Percentiles rank a stretch among this genome's conserved stretches.
These are phyloP conservation scores for Ceratosolen fusciceps DNA, from an alignment of 1,140 invertebrate species.

Conservation along the genomic window DNA sequence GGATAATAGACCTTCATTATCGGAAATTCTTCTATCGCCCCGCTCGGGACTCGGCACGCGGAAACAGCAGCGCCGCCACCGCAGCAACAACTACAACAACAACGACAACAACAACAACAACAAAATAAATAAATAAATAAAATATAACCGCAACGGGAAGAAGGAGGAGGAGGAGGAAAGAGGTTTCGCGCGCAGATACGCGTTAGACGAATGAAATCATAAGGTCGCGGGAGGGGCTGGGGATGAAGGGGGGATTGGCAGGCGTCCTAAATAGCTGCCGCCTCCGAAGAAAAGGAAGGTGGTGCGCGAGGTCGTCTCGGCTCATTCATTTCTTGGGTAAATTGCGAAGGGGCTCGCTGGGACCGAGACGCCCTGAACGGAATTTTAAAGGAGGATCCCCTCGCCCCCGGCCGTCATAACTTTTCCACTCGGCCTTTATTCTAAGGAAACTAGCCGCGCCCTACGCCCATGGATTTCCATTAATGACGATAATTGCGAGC, in stretches of 20 bases:
- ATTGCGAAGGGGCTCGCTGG: conserved; percentile 59
- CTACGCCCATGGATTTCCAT: conserved; percentile 38
- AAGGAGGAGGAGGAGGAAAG: background rate
- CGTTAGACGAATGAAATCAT: too few relatives aligned
- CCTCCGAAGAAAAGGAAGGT: too few relatives aligned
- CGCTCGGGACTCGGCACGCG: background rate
- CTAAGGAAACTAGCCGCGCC: background rate
- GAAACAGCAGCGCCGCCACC: background rate
- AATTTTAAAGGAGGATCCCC: conserved; percentile 55
- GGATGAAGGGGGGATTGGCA: background rate
- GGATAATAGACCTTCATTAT: background rate
- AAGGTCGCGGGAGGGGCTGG: background rate
- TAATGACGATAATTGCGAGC: conserved; percentile 40
- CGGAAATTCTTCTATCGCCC: background rate
- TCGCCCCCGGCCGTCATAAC: conserved; percentile 43
- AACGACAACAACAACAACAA: too few relatives aligned
- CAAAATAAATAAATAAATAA: too few relatives aligned
- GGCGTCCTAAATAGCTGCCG: background rate
- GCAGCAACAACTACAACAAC: too few relatives aligned
- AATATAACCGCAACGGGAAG: too few relatives aligned
- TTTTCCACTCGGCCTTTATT: conserved; percentile 34
- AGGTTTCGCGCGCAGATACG: too few relatives aligned
- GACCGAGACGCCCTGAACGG: conserved; percentile 54
- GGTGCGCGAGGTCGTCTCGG: background rate
- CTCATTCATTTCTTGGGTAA: conserved; percentile 53